Conservation (phyloP, 2,888 invertebrate species). For the Coecobrya sp. region DNA sequence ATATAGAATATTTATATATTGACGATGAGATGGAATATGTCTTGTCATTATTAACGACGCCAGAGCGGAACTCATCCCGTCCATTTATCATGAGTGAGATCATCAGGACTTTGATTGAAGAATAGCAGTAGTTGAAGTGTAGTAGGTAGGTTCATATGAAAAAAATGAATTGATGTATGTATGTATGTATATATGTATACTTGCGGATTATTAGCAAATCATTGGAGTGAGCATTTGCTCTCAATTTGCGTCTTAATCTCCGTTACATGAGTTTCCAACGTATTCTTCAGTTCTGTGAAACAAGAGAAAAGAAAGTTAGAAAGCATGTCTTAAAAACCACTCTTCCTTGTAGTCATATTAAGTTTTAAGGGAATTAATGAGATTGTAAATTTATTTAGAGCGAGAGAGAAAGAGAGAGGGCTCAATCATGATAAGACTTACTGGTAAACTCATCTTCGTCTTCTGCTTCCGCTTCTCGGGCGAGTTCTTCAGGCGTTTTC, state of each 20-base stretch:
- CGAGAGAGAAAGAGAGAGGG: not conserved
- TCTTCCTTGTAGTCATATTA: too few species aligned
- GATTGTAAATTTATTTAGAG: not conserved
- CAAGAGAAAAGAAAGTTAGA: slow-evolving; percentile 45
- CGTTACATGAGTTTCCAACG: slow-evolving; percentile 98
- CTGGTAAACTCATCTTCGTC: slow-evolving; percentile 99
- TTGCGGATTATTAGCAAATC: slow-evolving; percentile 88
- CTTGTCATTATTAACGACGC: slow-evolving; percentile 52
- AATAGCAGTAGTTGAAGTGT: slow-evolving; percentile 34
- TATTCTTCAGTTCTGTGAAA: slow-evolving; percentile 98
- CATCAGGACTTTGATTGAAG: slow-evolving; percentile 53
- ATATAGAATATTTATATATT: slow-evolving; percentile 30
- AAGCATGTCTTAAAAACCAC: not conserved
- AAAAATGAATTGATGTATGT: slow-evolving; percentile 69
- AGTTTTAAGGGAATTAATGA: not conserved
- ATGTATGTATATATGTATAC: slow-evolving; percentile 41
- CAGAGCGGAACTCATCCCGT: slow-evolving; percentile 33
- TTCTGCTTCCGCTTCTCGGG: slow-evolving; percentile 98
- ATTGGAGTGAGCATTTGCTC: slow-evolving; percentile 98
- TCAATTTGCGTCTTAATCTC: slow-evolving; percentile 98
- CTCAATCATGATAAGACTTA: slow-evolving; percentile 87
- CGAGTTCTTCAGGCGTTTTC: slow-evolving; percentile 99
- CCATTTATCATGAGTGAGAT: slow-evolving; percentile 13
- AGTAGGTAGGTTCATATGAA: slow-evolving; percentile 69
- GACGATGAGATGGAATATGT: slow-evolving; percentile 56